These are phyloP conservation scores for Augiades crinisus DNA, from an alignment of 2,888 invertebrate genomes.

Conservation along the genomic window DNA sequence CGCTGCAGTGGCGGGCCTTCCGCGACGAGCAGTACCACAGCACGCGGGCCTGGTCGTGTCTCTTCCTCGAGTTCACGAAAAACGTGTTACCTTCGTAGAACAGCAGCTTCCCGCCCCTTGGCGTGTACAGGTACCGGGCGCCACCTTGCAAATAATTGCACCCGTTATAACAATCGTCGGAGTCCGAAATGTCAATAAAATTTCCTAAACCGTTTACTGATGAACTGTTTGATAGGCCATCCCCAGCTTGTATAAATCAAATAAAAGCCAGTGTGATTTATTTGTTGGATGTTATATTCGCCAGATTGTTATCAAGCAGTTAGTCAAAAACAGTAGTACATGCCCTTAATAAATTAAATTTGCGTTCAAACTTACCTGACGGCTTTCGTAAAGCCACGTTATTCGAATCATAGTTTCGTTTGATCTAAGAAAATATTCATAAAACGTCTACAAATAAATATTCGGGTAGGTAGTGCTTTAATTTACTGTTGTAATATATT, in stretches of 20 bases:
- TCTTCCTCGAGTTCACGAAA: constrained; percentile 56
- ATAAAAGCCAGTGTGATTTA: too few relatives aligned
- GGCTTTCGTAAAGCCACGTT: not conserved
- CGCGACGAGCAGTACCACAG: constrained; percentile 64
- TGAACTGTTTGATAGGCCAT: too few relatives aligned
- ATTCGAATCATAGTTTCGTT: not conserved
- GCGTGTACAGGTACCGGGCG: constrained; percentile 50
- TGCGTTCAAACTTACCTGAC: constrained; percentile 4
- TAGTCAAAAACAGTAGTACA: too few relatives aligned
- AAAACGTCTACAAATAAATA: not conserved
- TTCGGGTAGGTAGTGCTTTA: too few relatives aligned
- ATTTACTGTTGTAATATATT: too few relatives aligned
- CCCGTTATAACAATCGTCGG: constrained; percentile 29
- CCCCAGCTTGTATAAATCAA: too few relatives aligned
- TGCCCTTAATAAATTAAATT: not conserved
- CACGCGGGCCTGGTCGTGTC: constrained; percentile 45
- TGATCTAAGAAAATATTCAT: not conserved
- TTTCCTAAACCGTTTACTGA: too few relatives aligned
- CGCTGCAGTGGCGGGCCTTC: constrained; percentile 54
- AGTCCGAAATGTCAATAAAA: not conserved
- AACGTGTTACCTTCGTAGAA: constrained; percentile 59
- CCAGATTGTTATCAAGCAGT: too few relatives aligned
- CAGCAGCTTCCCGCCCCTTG: constrained; percentile 53
- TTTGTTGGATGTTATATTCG: too few relatives aligned
- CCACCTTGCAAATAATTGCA: constrained; percentile 43